Percentiles rank a stretch among this genome's conserved stretches.
Conservation (phyloP, 2,797 vertebrate genomes). For the Glossophaga mutica region DNA sequence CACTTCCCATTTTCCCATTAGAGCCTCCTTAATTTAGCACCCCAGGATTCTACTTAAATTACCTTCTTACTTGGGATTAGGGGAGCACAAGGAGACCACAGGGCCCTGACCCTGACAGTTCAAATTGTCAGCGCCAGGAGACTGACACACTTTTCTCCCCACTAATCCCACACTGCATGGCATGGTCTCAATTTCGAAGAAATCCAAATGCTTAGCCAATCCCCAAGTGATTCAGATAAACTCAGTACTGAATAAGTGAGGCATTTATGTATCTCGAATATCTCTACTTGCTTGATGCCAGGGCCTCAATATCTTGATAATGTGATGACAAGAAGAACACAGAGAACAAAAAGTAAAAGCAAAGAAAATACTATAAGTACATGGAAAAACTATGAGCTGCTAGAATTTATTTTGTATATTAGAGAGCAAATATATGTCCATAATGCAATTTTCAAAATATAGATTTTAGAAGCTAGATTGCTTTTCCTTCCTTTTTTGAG, state of each 20-base stretch:
- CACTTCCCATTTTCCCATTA: conserved; percentile 54
- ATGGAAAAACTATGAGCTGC: conserved; percentile 3
- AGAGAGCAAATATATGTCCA: not conserved
- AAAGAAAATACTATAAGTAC: conserved; percentile 40
- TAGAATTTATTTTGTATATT: conserved; percentile 45
- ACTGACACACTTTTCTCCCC: conserved; percentile 35
- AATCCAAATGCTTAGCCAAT: not conserved
- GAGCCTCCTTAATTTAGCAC: conserved; percentile 48
- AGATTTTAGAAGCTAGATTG: conserved; percentile 24
- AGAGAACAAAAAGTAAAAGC: conserved; percentile 40
- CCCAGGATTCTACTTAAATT: conserved; percentile 54
- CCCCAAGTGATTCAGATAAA: conserved; percentile 18
- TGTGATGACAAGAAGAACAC: conserved; percentile 53
- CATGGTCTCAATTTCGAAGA: conserved; percentile 59
- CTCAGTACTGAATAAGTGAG: not conserved
- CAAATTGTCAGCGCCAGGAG: conserved; percentile 49
- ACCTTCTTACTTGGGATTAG: conserved; percentile 45
- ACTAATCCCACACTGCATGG: not conserved
- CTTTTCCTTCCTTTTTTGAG: not conserved
- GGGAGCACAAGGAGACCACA: conserved; percentile 32
- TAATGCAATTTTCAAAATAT: conserved; percentile 43
- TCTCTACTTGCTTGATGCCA: conserved; percentile 33
- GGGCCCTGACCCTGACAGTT: conserved; percentile 45
- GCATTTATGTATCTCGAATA: conserved; percentile 27
- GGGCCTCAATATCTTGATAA: conserved; percentile 47